A percentile compares a stretch with the other conserved stretches of the same genome.
Conservation (phyloP, 23 tunicate species). For the Ascidia mentula region DNA sequence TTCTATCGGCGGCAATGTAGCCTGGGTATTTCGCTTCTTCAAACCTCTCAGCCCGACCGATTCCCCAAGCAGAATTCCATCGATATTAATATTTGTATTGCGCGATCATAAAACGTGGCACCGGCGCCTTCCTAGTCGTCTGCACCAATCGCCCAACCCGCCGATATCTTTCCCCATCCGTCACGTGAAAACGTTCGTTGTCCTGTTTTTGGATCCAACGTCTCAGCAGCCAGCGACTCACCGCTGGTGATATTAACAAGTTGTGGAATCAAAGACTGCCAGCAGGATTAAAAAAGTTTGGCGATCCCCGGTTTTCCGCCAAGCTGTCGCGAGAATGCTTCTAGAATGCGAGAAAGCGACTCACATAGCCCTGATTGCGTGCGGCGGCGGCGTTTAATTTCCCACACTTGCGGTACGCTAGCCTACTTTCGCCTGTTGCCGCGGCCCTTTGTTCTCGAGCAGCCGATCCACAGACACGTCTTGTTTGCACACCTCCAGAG, state of each 20-base stretch:
- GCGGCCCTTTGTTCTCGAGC: background rate
- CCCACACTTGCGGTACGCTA: background rate
- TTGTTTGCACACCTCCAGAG: constrained; percentile 6
- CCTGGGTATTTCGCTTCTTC: background rate
- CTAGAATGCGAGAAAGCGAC: too few relatives aligned
- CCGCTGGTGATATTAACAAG: too few relatives aligned
- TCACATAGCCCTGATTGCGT: too few relatives aligned
- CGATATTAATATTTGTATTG: constrained; percentile 8
- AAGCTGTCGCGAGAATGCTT: too few relatives aligned
- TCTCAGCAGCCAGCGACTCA: too few relatives aligned
- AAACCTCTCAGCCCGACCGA: background rate
- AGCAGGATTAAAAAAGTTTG: too few relatives aligned
- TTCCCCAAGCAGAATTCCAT: background rate
- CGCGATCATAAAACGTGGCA: background rate
- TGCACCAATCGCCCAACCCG: too few relatives aligned
- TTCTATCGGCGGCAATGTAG: too few relatives aligned
- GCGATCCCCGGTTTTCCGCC: too few relatives aligned
- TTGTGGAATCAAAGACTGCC: too few relatives aligned
- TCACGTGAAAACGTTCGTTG: background rate
- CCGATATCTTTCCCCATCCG: background rate
- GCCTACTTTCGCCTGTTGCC: background rate
- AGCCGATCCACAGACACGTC: background rate
- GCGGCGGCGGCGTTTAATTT: constrained; percentile 3
- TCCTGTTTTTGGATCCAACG: background rate
- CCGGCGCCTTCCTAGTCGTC: background rate